Conservation (phyloP, 2,888 invertebrate species). For the Caenorhabditis sp. region DNA sequence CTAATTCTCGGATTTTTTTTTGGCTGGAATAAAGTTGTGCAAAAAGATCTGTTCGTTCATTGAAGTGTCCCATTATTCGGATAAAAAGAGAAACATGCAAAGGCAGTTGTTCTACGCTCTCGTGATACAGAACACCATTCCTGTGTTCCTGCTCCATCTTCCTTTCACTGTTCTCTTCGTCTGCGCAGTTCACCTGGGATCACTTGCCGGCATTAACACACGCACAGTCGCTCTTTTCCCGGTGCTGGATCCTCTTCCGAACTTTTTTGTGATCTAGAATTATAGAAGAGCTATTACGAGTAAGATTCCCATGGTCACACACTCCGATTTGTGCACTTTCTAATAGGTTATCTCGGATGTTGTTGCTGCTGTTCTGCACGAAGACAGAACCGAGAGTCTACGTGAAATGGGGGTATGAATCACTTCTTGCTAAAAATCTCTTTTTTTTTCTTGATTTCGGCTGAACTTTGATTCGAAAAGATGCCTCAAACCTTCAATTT, state of each 20-base stretch:
- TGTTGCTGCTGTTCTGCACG: conserved; percentile 44
- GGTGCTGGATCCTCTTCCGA: conserved; percentile 23
- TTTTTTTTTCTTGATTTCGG: too few relatives aligned
- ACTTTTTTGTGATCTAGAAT: conserved; percentile 2
- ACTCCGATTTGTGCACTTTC: background rate
- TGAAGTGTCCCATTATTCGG: background rate
- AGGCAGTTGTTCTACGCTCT: conserved; percentile 24
- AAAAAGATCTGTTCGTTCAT: background rate
- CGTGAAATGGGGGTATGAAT: too few relatives aligned
- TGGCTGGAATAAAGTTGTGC: conserved; percentile 1
- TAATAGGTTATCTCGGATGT: background rate
- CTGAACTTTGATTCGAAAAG: too few relatives aligned
- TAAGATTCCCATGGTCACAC: background rate
- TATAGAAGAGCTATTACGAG: conserved; percentile 13
- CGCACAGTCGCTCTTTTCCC: conserved; percentile 16
- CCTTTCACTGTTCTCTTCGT: conserved; percentile 12
- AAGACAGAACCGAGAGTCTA: too few relatives aligned
- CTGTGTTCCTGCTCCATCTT: conserved; percentile 9
- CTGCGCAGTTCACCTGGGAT: conserved; percentile 9
- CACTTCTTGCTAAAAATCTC: too few relatives aligned
- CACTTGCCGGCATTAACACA: conserved; percentile 10
- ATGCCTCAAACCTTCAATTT: too few relatives aligned
- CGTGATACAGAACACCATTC: conserved; percentile 16
- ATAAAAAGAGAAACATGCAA: background rate
- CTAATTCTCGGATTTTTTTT: background rate